phyloP scores from a whole-genome alignment of 2,797 vertebrate genomes.

The Epinephelus coioides region DNA sequence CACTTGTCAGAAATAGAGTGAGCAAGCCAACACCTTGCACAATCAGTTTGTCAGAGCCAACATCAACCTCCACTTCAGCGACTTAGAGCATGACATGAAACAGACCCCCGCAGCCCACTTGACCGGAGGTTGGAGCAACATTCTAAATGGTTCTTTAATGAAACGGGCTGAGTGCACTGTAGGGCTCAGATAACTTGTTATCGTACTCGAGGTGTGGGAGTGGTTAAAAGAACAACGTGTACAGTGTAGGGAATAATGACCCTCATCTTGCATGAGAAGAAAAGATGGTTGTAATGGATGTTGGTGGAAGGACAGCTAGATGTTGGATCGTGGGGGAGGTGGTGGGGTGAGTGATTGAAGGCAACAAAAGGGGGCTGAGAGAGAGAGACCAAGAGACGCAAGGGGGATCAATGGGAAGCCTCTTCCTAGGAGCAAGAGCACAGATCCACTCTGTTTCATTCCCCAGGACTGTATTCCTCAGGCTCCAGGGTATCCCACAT shows the following conservation, averaged over 20 bases:
- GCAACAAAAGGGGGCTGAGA: slow-evolving; percentile 31
- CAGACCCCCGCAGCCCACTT: slow-evolving; percentile 45
- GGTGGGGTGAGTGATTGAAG: slow-evolving; percentile 39
- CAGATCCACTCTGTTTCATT: slow-evolving; percentile 70
- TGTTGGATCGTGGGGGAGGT: neutral
- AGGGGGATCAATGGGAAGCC: slow-evolving; percentile 66
- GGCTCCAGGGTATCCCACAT: slow-evolving; percentile 76
- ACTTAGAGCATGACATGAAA: slow-evolving; percentile 39
- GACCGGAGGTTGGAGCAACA: slow-evolving; percentile 47
- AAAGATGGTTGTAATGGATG: slow-evolving; percentile 11
- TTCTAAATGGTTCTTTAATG: slow-evolving; percentile 62
- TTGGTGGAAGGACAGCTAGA: slow-evolving; percentile 5
- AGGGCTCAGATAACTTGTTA: slow-evolving; percentile 24
- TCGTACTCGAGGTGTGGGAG: slow-evolving; percentile 29
- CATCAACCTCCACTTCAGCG: slow-evolving; percentile 49
- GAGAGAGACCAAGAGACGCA: slow-evolving; percentile 34
- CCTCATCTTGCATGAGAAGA: slow-evolving; percentile 35
- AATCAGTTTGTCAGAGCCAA: slow-evolving; percentile 32
- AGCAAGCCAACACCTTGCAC: slow-evolving; percentile 40
- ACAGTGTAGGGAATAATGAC: slow-evolving; percentile 35
- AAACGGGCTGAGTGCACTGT: slow-evolving; percentile 55
- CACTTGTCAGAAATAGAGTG: slow-evolving; percentile 42
- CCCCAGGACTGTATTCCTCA: slow-evolving; percentile 66
- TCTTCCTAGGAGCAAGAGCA: slow-evolving; percentile 49
- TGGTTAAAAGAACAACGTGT: slow-evolving; percentile 14